Conservation (phyloP, 2,113 vertebrate species). For the Chamaetylas fuelleborni region DNA sequence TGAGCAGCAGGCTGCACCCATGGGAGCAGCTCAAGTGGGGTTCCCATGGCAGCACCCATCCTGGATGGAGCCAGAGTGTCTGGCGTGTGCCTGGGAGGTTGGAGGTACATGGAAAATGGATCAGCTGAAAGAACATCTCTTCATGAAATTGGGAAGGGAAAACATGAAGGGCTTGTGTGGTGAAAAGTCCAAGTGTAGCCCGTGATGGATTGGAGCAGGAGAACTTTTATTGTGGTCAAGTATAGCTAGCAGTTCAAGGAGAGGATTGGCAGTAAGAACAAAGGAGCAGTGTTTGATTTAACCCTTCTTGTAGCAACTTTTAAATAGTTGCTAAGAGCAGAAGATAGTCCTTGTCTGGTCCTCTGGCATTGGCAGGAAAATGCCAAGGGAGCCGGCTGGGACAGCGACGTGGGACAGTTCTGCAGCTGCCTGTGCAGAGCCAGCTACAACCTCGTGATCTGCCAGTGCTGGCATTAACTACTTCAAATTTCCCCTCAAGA, state of each 20-base stretch:
- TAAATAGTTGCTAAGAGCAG: not conserved
- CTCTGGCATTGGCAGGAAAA: not conserved
- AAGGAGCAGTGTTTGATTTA: not conserved
- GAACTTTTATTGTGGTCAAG: not conserved
- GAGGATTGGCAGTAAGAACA: not conserved
- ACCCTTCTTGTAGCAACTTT: not conserved
- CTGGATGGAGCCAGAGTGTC: not conserved
- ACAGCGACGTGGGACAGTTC: rapidly evolving
- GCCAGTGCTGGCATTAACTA: not conserved
- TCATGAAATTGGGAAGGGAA: not conserved
- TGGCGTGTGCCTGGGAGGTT: not conserved
- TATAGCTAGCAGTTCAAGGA: not conserved
- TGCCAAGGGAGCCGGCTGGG: not conserved
- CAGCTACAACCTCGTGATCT: not conserved
- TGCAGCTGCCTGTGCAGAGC: not conserved
- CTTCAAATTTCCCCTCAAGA: not conserved
- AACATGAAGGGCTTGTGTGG: rapidly evolving
- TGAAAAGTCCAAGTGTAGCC: not conserved
- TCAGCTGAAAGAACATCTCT: not conserved
- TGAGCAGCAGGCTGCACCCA: not conserved
- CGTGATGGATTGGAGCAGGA: rapidly evolving
- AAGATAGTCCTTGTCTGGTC: not conserved
- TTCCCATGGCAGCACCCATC: not conserved
- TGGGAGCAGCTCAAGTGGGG: not conserved
- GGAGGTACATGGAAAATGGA: not conserved